Evolutionary conservation across 2,888 invertebrate genomes (phyloP).

Genomic region (Oligia fasciuncula): DNA sequence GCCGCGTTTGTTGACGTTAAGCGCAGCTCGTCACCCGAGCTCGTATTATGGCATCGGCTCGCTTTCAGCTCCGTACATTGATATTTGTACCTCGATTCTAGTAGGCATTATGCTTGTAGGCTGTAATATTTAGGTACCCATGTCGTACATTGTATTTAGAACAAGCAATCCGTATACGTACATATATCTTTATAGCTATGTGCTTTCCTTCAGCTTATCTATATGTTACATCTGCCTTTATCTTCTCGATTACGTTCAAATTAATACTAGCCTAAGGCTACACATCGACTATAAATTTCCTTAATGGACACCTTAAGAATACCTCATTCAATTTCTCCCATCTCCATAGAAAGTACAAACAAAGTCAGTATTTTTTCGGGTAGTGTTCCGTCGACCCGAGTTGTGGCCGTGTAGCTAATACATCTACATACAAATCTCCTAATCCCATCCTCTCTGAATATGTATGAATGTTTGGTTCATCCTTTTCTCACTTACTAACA

Average conservation of each 20-base stretch:
- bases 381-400: neutral
- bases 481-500: constrained; percentile 9
- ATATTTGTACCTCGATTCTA: constrained; percentile 50
- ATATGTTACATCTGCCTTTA: constrained; percentile 14
- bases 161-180: constrained; percentile 2
- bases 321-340: neutral
- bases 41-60: constrained; percentile 74
- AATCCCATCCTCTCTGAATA: constrained; percentile 49
- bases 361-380: constrained; percentile 8
- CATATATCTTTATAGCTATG: constrained; percentile 2
- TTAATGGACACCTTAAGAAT: neutral
- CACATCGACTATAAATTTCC: neutral
- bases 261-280: neutral
- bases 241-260: constrained; percentile 17
- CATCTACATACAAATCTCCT: constrained; percentile 55
- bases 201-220: constrained; percentile 22
- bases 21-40: constrained; percentile 70
- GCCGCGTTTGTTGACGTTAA: constrained; percentile 79
- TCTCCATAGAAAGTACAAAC: constrained; percentile 1
- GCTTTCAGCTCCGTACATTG: constrained; percentile 56
- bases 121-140: constrained; percentile 39
- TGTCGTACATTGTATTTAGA: constrained; percentile 26
- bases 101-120: constrained; percentile 36
- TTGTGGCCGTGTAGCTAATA: neutral
- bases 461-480: constrained; percentile 29